Percentiles rank a stretch among this genome's conserved stretches.
Conservation (phyloP, 2,888 invertebrate genomes). For the Odontocerum albicorne region DNA sequence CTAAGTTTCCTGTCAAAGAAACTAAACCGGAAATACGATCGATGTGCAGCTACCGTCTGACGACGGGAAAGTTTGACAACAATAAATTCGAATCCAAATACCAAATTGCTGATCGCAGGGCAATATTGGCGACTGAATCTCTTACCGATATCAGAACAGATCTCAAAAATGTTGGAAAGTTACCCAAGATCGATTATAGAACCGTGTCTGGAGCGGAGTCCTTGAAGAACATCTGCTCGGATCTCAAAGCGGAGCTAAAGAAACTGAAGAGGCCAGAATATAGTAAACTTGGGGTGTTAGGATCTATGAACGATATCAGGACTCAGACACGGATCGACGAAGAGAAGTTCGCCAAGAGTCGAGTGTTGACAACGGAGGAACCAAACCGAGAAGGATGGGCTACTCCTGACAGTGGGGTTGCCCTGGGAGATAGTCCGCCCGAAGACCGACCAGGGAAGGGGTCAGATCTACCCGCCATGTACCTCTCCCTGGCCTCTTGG, state of each 20-base stretch:
- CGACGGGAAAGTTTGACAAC: slow-evolving; percentile 8
- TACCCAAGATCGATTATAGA: slow-evolving; percentile 20
- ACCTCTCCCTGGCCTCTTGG: slow-evolving; percentile 73
- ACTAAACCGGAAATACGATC: slow-evolving; percentile 20
- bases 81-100: slow-evolving; percentile 16
- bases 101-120: slow-evolving; percentile 15
- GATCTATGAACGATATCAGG: slow-evolving; percentile 28
- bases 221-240: slow-evolving; percentile 25
- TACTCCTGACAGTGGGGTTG: slow-evolving; percentile 35
- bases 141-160: slow-evolving; percentile 21
- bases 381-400: slow-evolving; percentile 24
- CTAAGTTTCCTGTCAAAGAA: slow-evolving; percentile 15
- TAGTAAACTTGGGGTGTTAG: slow-evolving; percentile 14
- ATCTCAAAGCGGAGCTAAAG: slow-evolving; percentile 20
- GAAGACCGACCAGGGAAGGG: slow-evolving; percentile 42
- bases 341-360: slow-evolving; percentile 33
- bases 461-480: slow-evolving; percentile 65
- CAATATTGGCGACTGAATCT: slow-evolving; percentile 18
- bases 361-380: slow-evolving; percentile 49
- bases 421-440: slow-evolving; percentile 51
- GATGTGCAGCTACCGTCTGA: slow-evolving; percentile 11
- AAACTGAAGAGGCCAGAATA: slow-evolving; percentile 22
- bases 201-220: slow-evolving; percentile 21
- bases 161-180: slow-evolving; percentile 15
- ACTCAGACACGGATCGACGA: slow-evolving; percentile 6